These are phyloP conservation scores for Phodopus roborovskii DNA, from an alignment of 2,113 vertebrate genomes.

Conservation along the genomic window DNA sequence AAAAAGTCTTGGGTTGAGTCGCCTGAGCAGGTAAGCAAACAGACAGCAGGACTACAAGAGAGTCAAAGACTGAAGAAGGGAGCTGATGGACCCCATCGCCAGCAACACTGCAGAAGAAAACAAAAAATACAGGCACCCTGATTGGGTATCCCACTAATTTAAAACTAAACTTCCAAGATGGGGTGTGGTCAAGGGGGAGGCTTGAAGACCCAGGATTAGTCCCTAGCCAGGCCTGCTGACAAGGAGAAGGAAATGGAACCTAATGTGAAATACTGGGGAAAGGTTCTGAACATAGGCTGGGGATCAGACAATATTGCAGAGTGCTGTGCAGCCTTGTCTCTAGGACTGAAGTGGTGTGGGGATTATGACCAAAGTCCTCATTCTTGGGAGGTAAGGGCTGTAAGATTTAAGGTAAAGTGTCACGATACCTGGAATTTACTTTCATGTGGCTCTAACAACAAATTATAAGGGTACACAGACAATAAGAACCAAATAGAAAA, in stretches of 20 bases:
- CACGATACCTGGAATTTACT: not conserved
- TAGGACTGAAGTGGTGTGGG: not conserved
- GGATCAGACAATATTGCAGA: not conserved
- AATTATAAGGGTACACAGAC: not conserved
- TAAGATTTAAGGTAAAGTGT: not conserved
- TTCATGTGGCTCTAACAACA: not conserved
- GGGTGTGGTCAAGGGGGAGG: not conserved
- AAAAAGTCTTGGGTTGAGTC: not conserved
- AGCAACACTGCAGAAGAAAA: not conserved
- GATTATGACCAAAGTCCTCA: not conserved
- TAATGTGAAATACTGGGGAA: not conserved
- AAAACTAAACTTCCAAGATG: not conserved
- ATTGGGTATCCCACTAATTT: not conserved
- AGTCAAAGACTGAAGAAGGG: not conserved
- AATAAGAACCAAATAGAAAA: not conserved
- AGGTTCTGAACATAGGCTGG: not conserved
- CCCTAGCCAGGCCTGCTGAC: not conserved
- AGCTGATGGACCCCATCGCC: not conserved
- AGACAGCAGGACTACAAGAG: not conserved
- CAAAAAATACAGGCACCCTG: not conserved
- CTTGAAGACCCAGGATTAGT: not conserved
- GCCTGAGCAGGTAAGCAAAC: constrained; percentile 13
- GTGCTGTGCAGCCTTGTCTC: not conserved
- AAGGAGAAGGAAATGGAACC: not conserved
- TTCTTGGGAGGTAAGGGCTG: not conserved